phyloP scores from a whole-genome alignment of 2,888 invertebrate genomes.

The Chymomyza caudatula region DNA sequence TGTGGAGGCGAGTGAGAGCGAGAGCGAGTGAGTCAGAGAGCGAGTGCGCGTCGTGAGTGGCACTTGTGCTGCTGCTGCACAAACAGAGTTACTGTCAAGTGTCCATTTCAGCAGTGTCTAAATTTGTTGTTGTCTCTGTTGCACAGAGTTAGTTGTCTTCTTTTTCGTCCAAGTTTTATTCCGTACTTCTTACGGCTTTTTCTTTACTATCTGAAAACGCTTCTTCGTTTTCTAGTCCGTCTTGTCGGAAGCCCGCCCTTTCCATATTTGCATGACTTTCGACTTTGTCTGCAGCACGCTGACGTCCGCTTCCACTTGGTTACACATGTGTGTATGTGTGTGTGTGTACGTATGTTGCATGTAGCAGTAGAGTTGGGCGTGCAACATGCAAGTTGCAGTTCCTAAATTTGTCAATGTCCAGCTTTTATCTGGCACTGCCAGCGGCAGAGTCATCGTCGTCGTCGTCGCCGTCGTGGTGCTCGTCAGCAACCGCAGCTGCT shows the following conservation, averaged over 20 bases:
- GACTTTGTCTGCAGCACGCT: slow-evolving; percentile 31
- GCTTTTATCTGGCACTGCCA: slow-evolving; percentile 57
- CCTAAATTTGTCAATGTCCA: slow-evolving; percentile 64
- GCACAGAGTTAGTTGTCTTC: slow-evolving; percentile 36
- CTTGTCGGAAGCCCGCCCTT: slow-evolving; percentile 22
- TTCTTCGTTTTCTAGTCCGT: not conserved
- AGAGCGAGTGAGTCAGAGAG: not conserved
- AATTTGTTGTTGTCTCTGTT: slow-evolving; percentile 54
- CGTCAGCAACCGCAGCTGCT: slow-evolving; percentile 12
- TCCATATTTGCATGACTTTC: slow-evolving; percentile 56
- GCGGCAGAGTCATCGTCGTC: slow-evolving; percentile 30
- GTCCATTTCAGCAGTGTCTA: slow-evolving; percentile 63
- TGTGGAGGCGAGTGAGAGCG: not conserved
- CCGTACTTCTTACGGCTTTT: slow-evolving; percentile 16
- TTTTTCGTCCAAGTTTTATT: not conserved
- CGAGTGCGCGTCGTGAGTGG: slow-evolving; percentile 22
- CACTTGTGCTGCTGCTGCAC: slow-evolving; percentile 56
- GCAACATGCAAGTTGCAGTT: slow-evolving; percentile 30
- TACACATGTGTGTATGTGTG: slow-evolving; percentile 7
- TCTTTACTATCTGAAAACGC: slow-evolving; percentile 8
- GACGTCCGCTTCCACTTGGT: slow-evolving; percentile 15
- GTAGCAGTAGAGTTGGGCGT: not conserved
- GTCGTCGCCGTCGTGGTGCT: too few species aligned
- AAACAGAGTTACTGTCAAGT: slow-evolving; percentile 67
- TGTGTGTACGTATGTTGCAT: not conserved